Evolutionary conservation across 2,888 invertebrate species (phyloP), one percentile per base, ranked within the genome.

Genomic region (Mythimna loreyi): DNA sequence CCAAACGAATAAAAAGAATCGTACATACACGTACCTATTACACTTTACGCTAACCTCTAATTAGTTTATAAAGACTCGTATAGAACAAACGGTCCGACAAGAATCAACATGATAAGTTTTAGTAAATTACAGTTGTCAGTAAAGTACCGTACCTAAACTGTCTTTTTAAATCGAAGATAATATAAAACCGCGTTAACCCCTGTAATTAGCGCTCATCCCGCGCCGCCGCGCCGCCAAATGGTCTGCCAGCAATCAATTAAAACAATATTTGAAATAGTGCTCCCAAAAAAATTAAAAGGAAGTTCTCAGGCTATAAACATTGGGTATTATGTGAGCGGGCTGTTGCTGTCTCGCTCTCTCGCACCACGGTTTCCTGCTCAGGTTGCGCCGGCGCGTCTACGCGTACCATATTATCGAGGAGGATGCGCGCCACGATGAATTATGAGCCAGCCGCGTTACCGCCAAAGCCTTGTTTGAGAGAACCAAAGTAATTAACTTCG

Each of bases 201-300:
- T 91, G 90, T 93, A 94, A 94, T 94, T 94, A 94, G 87, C 83
- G 84, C 75, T 84, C 85, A 85, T 86, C 86, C 85, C 85, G 85
- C 81, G 72, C 85, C 86, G 86, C 84, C 85, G 81, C 89, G 91
- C 93, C 93, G 93, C 93, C 95, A 90, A 92, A 92, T 92, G 92
- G 93, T 94, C 94, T 94, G 91, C 91, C 89, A 89, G 94, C 94
- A 93, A 94, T 94, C 94, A 94, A 95, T 95, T 95, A 94, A 94
- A 94, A 94, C 95, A 95, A 95, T 95, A 95, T 95, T 95, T 95
- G 94, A 94, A 94, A 95, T 94, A 92, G 92, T 93, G 92, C 89
- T 89, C 86, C 89, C 86, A 93, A 94, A 95, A 94, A 94, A 93
- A 87, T 88, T 89, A 92, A 94, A 94, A 92, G 92, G 93, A 91